These are phyloP conservation scores for Gasterosteus aculeatus DNA, from an alignment of 2,113 vertebrate genomes.

Conservation along the genomic window DNA sequence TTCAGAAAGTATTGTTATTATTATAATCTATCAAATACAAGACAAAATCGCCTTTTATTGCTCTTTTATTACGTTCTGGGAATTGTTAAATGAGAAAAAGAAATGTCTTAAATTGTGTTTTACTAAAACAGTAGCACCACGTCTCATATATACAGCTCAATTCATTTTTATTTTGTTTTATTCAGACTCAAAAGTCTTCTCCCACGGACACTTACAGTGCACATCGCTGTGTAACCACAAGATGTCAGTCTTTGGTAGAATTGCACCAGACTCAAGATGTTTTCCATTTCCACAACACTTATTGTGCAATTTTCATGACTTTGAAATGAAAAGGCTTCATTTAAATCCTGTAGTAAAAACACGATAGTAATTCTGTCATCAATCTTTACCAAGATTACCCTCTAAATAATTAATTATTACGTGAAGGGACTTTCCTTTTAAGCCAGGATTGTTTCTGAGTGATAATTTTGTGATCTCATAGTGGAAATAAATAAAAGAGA, in stretches of 20 bases:
- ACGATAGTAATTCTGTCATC: not conserved
- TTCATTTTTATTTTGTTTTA: not conserved
- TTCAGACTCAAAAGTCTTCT: too few relatives aligned
- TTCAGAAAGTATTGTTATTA: not conserved
- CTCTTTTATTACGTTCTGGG: not conserved
- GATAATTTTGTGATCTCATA: not conserved
- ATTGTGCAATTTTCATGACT: constrained; percentile 6
- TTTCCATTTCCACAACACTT: not conserved
- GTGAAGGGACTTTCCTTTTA: not conserved
- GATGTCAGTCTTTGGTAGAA: constrained; percentile 58
- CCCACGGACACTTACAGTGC: not conserved
- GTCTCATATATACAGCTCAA: not conserved
- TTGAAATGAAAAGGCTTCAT: constrained; percentile 1
- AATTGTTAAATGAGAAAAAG: not conserved
- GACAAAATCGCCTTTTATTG: not conserved
- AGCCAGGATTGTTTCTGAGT: not conserved
- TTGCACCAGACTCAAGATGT: not conserved
- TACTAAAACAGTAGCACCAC: not conserved
- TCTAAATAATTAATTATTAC: not conserved
- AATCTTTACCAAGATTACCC: not conserved
- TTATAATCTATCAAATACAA: not conserved
- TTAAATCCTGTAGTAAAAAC: not conserved
- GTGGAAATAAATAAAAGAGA: not conserved
- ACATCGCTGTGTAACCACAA: constrained; percentile 45
- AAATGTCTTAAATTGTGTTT: not conserved